phyloP scores from a whole-genome alignment of 2,797 vertebrate species.

The Otus scops region DNA sequence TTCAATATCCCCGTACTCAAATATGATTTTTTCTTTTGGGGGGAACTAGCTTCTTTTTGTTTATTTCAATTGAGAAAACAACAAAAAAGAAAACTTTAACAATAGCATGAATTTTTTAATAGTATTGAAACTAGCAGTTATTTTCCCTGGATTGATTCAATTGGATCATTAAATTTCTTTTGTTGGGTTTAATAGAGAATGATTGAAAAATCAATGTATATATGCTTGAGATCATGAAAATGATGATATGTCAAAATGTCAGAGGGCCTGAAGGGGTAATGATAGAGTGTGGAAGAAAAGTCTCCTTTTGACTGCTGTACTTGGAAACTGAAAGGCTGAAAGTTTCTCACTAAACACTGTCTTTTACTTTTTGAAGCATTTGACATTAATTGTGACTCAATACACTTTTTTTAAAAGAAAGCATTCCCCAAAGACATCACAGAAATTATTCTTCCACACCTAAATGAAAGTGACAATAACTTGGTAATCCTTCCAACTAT shows the following conservation, averaged over 20 bases:
- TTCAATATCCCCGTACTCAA: not conserved
- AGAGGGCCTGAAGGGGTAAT: slow-evolving; percentile 77
- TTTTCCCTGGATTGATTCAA: slow-evolving; percentile 70
- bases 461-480: slow-evolving; percentile 26
- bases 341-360: slow-evolving; percentile 70
- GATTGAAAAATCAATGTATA: slow-evolving; percentile 79
- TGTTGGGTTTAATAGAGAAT: slow-evolving; percentile 71
- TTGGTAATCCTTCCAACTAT: slow-evolving; percentile 13
- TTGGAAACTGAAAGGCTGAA: slow-evolving; percentile 76
- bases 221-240: slow-evolving; percentile 78
- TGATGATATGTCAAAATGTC: slow-evolving; percentile 84
- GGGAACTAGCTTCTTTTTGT: not conserved
- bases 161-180: slow-evolving; percentile 72
- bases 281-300: slow-evolving; percentile 74
- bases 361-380: slow-evolving; percentile 68
- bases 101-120: slow-evolving; percentile 51
- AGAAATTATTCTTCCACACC: slow-evolving; percentile 46
- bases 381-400: slow-evolving; percentile 69
- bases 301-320: slow-evolving; percentile 72
- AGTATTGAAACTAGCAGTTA: slow-evolving; percentile 60
- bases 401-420: slow-evolving; percentile 31
- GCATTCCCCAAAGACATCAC: slow-evolving; percentile 71
- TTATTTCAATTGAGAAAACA: slow-evolving; percentile 40
- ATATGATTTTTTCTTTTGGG: not conserved
- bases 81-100: slow-evolving; percentile 41